Percentiles rank a stretch among this genome's conserved stretches.
phyloP scores from a whole-genome alignment of 2,113 vertebrate species.

The Lepidothrix coronata region DNA sequence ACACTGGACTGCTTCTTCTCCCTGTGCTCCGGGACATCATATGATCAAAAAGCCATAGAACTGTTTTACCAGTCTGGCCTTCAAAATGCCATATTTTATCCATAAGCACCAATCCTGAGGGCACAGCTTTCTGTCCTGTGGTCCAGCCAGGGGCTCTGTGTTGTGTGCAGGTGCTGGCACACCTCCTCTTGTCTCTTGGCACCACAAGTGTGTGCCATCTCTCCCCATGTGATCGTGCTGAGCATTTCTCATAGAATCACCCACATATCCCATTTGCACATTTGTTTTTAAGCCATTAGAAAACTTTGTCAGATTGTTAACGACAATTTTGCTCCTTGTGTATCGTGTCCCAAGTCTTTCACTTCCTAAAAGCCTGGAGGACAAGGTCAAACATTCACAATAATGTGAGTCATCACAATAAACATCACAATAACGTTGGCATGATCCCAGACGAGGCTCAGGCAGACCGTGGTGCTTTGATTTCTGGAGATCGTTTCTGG shows the following conservation, averaged over 20 bases:
- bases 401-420: not conserved
- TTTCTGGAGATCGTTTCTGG: not conserved
- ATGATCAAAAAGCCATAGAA: not conserved
- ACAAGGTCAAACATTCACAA: not conserved
- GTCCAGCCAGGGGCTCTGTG: not conserved
- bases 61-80: no score
- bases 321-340: not conserved
- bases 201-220: not conserved
- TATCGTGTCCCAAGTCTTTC: not conserved
- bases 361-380: not conserved
- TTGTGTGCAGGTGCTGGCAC: not conserved
- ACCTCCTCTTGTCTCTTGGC: not conserved
- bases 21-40: not conserved
- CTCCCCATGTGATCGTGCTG: not conserved
- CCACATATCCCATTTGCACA: no score
- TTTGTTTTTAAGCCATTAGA: not conserved
- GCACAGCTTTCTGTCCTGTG: not conserved
- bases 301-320: not conserved
- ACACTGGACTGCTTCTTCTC: not conserved
- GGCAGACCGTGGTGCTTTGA: not conserved
- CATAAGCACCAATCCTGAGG: not conserved
- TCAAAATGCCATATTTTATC: not conserved
- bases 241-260: not conserved
- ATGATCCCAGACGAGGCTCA: not conserved
- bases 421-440: fast-evolving